Conservation (phyloP, 2,888 invertebrate genomes). For the Aleiodes leptofemur region DNA sequence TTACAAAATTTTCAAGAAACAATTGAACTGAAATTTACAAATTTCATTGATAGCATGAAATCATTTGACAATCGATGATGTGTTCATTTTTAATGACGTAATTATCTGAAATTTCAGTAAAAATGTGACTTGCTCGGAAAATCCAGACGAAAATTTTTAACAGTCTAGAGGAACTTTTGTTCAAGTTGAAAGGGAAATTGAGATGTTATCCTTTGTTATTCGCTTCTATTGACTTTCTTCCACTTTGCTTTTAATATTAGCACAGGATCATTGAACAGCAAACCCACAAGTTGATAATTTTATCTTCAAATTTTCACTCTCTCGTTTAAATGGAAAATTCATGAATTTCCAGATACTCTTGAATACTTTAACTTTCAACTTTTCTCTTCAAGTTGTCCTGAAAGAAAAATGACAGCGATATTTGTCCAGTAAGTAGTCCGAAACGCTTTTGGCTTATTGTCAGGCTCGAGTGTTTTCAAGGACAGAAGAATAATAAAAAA, state of each 20-base stretch:
- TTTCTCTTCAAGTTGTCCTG: conserved; percentile 11
- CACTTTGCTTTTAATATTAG: background rate
- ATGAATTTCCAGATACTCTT: background rate
- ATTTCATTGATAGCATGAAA: no score
- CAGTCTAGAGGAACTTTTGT: conserved; percentile 2
- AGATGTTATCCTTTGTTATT: background rate
- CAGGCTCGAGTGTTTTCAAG: conserved; percentile 4
- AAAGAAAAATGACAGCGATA: background rate
- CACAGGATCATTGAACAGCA: background rate
- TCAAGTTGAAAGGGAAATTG: background rate
- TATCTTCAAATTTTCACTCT: background rate
- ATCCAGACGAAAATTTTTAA: no score
- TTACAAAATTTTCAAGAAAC: no score
- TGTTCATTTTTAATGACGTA: no score
- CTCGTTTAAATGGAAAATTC: background rate
- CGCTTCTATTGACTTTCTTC: conserved; percentile 13
- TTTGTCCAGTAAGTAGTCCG: conserved; percentile 18
- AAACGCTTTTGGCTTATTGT: conserved; percentile 21
- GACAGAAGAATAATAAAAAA: conserved; percentile 3
- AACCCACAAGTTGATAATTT: background rate
- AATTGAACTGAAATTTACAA: no score
- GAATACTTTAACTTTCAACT: conserved; percentile 11
- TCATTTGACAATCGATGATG: no score
- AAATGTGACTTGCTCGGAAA: no score
- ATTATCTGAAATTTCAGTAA: no score